These are phyloP conservation scores for Lydus trimaculatus DNA, from an alignment of 2,888 invertebrate species.

Conservation along the genomic window DNA sequence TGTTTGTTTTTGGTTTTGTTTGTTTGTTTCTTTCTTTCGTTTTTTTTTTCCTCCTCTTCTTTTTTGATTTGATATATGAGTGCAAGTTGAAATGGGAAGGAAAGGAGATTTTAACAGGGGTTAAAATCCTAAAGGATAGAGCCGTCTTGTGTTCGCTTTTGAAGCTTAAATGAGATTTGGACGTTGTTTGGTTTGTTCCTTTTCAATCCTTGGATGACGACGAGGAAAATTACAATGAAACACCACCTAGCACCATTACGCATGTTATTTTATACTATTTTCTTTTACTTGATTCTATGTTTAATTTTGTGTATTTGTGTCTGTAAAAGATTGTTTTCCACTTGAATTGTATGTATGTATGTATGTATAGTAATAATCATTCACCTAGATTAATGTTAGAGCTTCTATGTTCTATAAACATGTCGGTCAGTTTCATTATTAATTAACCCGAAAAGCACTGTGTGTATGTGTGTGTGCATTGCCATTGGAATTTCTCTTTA, in stretches of 20 bases:
- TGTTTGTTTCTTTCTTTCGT: too few relatives aligned
- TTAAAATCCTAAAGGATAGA: slow-evolving; percentile 44
- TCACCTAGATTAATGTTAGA: background rate
- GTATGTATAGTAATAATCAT: background rate
- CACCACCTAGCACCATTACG: background rate
- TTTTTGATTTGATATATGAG: background rate
- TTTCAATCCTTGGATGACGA: slow-evolving; percentile 10
- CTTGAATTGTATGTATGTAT: background rate
- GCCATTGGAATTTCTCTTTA: background rate
- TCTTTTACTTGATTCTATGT: background rate
- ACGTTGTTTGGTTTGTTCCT: slow-evolving; percentile 52
- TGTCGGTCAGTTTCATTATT: slow-evolving; percentile 8
- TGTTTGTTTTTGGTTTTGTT: background rate
- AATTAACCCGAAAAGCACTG: slow-evolving; percentile 6
- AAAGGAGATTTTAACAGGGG: slow-evolving; percentile 28
- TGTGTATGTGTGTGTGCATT: background rate
- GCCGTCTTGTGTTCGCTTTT: slow-evolving; percentile 49
- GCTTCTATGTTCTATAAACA: background rate
- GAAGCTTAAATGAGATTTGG: slow-evolving; percentile 52
- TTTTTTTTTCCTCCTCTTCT: too few relatives aligned
- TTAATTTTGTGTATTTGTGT: too few relatives aligned
- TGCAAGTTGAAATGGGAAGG: background rate
- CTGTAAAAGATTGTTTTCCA: too few relatives aligned
- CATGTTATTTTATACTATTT: background rate
- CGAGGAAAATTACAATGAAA: slow-evolving; percentile 4